Conservation (phyloP, 2,888 invertebrate species). For the Eupeodes latifasciatus region DNA sequence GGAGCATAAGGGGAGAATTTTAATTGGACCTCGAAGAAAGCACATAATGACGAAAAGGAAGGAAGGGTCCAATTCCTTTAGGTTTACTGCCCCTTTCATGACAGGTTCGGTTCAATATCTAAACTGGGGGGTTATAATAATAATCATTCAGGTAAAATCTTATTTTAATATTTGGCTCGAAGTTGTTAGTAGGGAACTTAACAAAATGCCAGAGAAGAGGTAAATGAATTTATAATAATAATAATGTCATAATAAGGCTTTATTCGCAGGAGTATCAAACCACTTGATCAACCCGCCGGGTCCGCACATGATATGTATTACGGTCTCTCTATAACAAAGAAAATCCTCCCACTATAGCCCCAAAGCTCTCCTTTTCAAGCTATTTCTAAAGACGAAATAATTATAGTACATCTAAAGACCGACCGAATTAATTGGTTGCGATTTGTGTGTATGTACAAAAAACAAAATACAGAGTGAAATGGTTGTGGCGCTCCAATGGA, state of each 20-base stretch:
- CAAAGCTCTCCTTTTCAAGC: neutral
- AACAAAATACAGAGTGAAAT: constrained; percentile 34
- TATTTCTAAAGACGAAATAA: constrained; percentile 66
- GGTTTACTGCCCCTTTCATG: neutral
- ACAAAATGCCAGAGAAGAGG: too few species aligned
- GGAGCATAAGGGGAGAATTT: constrained; percentile 4
- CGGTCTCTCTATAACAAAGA: neutral
- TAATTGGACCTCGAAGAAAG: constrained; percentile 57
- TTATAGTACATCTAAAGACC: constrained; percentile 70
- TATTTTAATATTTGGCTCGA: neutral
- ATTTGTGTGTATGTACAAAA: constrained; percentile 69
- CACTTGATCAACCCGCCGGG: neutral
- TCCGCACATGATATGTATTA: neutral
- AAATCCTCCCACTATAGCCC: neutral
- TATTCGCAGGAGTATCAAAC: neutral
- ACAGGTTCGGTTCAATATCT: constrained; percentile 1
- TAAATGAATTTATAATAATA: too few species aligned
- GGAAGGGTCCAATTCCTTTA: constrained; percentile 43
- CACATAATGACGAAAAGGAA: constrained; percentile 43
- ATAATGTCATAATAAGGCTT: too few species aligned
- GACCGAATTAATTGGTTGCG: constrained; percentile 74
- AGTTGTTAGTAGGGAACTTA: too few species aligned
- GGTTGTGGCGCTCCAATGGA: constrained; percentile 58
- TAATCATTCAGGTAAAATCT: neutral
- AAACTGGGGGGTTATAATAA: neutral